Conservation (phyloP, 2,797 vertebrate species). For the Karalla daura region DNA sequence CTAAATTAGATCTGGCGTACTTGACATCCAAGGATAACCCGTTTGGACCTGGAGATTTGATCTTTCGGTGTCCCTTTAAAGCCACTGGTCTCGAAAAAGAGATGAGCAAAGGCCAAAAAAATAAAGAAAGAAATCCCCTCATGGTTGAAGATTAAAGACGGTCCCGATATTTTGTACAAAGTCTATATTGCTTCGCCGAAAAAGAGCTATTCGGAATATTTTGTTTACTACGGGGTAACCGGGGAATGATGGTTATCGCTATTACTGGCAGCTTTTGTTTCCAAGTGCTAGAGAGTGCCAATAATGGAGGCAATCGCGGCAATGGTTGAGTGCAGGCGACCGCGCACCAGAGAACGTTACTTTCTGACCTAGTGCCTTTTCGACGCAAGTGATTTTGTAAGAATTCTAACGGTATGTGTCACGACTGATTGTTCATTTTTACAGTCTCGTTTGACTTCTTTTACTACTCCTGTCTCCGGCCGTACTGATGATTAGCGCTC, state of each 20-base stretch:
- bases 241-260: background rate
- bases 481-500: slow-evolving; percentile 13
- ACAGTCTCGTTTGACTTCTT: slow-evolving; percentile 19
- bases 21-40: background rate
- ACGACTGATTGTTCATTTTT: slow-evolving; percentile 21
- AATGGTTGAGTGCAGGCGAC: background rate
- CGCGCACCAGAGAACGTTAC: slow-evolving; percentile 17
- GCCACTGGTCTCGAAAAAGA: background rate
- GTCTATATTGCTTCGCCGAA: slow-evolving; percentile 17
- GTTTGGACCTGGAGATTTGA: background rate
- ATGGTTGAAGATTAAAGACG: background rate
- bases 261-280: slow-evolving; percentile 18
- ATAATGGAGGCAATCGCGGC: slow-evolving; percentile 12
- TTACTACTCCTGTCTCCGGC: slow-evolving; percentile 13
- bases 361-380: slow-evolving; percentile 67
- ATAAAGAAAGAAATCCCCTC: too few species aligned
- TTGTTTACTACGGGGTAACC: slow-evolving; percentile 12
- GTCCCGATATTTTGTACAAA: slow-evolving; percentile 26
- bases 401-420: slow-evolving; percentile 14
- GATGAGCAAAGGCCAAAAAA: background rate
- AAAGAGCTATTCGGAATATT: slow-evolving; percentile 18
- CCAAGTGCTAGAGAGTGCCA: background rate
- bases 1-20: too few species aligned
- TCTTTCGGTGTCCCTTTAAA: background rate
- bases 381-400: slow-evolving; percentile 51